Base-by-base conservation (phyloP, 1,140 invertebrate genomes). In the Heliconius eleuchia region DNA sequence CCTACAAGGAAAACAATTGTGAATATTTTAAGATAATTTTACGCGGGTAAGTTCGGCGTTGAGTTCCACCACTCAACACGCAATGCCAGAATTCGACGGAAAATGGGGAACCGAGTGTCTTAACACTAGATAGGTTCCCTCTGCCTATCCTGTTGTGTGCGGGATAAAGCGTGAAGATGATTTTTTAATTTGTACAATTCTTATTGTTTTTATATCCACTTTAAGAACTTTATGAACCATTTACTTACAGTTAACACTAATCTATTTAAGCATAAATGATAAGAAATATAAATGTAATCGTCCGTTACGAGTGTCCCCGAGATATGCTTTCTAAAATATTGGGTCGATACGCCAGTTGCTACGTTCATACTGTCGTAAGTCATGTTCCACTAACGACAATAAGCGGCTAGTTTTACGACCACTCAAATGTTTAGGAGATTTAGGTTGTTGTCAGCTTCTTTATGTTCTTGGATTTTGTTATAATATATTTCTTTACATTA, bases 331-430 rank as follows among this genome's bases (percentile, higher is more conserved):
- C 60, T 66, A 30, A 66, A 66, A 66, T 18, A 66, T 30, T 30
- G 60, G 60, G 60, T 66, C 60, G 60, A 30, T 55, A 46, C 52
- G 50, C 4, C 73, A 75, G 73, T 70, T 71, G 57, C 60, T 39
- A 80, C 37, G 73, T 74, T 72, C 73, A 77, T 75, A 77, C 70
- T 73, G 72, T 74, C 66, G 6, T 37, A 46, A 23, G 75, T 19
- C 50, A 52, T 66, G 71, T 18, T 60, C 42, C 70, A 60, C 57
- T 39, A 42, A 71, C 84, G 83, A 84, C 86, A 87, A 89, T 83
- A 85, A 84, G 83, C 81, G 80, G 76, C 76, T 78, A 85, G 83
- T 85, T 89, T 89, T 87, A 88, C 83, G 86, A 87, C 50, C 78
- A 37, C 77, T 80, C 77, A 79, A 83, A 80, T 81, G 70, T 83